Conservation (phyloP, 2,797 vertebrate species). For the Gephyroberyx darwinii region DNA sequence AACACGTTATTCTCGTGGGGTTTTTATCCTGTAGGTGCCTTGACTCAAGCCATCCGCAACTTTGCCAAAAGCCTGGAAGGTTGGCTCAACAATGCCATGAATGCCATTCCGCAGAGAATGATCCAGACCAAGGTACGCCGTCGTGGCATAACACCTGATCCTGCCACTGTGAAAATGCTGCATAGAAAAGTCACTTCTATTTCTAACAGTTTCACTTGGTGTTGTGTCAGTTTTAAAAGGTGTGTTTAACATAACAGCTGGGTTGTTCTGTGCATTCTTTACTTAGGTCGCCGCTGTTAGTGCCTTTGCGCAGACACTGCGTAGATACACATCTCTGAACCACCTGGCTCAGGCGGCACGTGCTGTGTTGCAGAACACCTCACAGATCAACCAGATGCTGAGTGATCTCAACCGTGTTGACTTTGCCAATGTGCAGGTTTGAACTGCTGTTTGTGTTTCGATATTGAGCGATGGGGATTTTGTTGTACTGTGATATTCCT, state of each 20-base stretch:
- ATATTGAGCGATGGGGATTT: neutral
- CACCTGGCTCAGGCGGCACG: slow-evolving; percentile 97
- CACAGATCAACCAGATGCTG: slow-evolving; percentile 99
- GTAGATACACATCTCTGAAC: slow-evolving; percentile 97
- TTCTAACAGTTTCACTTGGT: too few relatives aligned
- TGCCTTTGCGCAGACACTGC: slow-evolving; percentile 96
- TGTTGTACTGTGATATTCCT: neutral
- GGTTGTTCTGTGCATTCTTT: slow-evolving; percentile 15
- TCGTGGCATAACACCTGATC: neutral
- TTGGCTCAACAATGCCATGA: slow-evolving; percentile 97
- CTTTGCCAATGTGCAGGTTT: slow-evolving; percentile 97
- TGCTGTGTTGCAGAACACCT: slow-evolving; percentile 96
- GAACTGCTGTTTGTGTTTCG: slow-evolving; percentile 26
- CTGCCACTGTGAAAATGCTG: neutral
- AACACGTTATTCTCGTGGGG: neutral
- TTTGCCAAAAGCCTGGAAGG: slow-evolving; percentile 99
- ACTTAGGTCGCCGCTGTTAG: slow-evolving; percentile 94
- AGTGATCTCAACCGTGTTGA: slow-evolving; percentile 98
- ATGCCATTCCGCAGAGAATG: slow-evolving; percentile 90
- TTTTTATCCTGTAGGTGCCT: slow-evolving; percentile 84
- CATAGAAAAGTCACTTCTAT: neutral
- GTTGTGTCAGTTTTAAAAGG: neutral
- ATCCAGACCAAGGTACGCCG: slow-evolving; percentile 93
- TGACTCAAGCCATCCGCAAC: slow-evolving; percentile 98
- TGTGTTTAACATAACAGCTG: neutral